These are phyloP conservation scores for Lampris incognitus DNA, from an alignment of 2,113 vertebrate species.

Conservation along the genomic window DNA sequence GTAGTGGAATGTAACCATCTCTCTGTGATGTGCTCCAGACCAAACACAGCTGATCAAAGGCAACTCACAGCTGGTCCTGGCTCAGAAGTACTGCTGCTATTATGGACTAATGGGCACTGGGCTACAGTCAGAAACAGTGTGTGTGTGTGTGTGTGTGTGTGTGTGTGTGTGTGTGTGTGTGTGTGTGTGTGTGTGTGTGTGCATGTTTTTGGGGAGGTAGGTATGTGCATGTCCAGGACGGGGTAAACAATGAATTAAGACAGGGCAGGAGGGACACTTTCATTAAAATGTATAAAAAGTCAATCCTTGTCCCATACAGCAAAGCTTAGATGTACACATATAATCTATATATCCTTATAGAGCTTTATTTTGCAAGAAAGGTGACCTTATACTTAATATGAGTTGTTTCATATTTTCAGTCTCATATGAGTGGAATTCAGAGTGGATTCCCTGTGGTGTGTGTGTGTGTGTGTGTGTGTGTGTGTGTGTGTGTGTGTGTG, in stretches of 20 bases:
- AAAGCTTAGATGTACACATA: no score
- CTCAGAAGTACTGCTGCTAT: conserved; percentile 49
- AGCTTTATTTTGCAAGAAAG: no score
- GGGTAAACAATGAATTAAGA: no score
- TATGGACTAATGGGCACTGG: conserved; percentile 40
- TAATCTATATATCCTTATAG: no score
- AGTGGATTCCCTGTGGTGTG: background rate
- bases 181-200: no score
- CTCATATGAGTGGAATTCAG: background rate
- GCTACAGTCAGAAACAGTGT: conserved; percentile 20
- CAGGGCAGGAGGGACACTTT: background rate
- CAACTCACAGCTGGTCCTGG: conserved; percentile 65
- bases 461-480: background rate
- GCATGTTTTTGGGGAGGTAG: no score
- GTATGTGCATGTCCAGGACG: no score
- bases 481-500: background rate
- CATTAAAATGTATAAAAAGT: background rate
- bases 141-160: conserved; percentile 10
- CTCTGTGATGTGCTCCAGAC: conserved; percentile 48
- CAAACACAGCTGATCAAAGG: conserved; percentile 67
- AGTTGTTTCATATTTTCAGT: no score
- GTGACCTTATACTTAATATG: no score
- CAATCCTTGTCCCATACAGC: no score
- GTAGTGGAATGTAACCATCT: conserved; percentile 69
- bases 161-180: conserved; percentile 1